Conservation (phyloP, 2,113 vertebrate species). For the Semnornis frantzii region DNA sequence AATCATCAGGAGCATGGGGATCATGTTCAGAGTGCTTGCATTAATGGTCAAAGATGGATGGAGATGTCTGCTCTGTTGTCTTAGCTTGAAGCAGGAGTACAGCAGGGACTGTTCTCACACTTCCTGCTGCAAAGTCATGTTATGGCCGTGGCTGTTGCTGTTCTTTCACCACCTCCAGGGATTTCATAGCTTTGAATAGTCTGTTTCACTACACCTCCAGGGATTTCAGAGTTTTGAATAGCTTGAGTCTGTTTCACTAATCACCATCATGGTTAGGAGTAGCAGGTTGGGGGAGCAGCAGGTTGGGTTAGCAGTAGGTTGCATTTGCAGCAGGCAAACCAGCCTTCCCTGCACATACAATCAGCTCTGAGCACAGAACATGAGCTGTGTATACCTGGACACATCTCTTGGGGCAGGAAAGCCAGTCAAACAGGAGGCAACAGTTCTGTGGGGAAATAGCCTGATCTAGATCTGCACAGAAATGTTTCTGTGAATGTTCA, state of each 20-base stretch:
- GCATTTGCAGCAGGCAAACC: neutral
- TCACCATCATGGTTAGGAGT: neutral
- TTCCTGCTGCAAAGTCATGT: neutral
- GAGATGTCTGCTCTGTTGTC: neutral
- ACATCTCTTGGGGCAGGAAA: neutral
- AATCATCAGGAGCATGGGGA: fast-evolving
- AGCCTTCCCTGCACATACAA: fast-evolving
- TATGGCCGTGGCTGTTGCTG: neutral
- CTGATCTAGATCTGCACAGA: neutral
- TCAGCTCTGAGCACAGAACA: neutral
- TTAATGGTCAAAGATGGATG: neutral
- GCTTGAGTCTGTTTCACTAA: neutral
- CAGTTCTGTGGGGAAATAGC: neutral
- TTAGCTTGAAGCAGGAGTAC: neutral
- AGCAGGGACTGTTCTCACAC: neutral
- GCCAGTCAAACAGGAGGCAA: neutral
- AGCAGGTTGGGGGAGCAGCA: neutral
- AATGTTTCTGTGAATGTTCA: neutral
- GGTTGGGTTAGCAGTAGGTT: neutral
- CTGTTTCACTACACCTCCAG: neutral
- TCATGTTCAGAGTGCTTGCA: neutral
- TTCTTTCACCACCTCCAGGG: neutral
- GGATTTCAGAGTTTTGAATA: neutral
- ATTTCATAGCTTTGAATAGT: neutral
- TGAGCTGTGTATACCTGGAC: neutral